Evolutionary conservation across 2,113 vertebrate species (phyloP).

Genomic region (Microtus oregoni): DNA sequence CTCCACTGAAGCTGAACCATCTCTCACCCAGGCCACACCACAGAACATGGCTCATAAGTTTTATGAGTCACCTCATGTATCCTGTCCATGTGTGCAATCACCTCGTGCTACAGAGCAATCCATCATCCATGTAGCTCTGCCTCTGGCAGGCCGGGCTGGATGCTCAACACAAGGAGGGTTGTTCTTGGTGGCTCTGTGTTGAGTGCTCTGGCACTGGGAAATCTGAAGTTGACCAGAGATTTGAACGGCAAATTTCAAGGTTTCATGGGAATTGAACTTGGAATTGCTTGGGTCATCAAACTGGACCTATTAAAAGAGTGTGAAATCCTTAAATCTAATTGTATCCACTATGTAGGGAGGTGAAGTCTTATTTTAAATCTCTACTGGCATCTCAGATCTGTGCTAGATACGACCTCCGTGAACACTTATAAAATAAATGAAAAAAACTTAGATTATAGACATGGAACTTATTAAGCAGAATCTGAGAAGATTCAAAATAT

Average conservation of each 20-base stretch:
- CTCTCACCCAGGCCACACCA: slow-evolving; percentile 68
- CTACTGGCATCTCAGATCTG: neutral
- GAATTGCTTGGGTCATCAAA: neutral
- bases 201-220: neutral
- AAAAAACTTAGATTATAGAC: neutral
- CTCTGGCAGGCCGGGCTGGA: neutral
- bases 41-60: slow-evolving; percentile 82
- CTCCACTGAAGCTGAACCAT: slow-evolving; percentile 82
- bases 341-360: neutral
- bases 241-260: neutral
- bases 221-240: neutral
- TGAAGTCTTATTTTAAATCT: neutral
- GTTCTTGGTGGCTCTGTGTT: neutral
- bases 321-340: neutral
- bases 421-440: slow-evolving; percentile 12
- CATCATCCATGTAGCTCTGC: slow-evolving; percentile 54
- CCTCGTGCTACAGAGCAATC: slow-evolving; percentile 66
- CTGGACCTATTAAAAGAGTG: neutral
- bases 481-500: neutral
- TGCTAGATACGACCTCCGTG: neutral
- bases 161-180: neutral
- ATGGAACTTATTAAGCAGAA: neutral
- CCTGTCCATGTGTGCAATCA: slow-evolving; percentile 49
- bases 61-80: slow-evolving; percentile 77
- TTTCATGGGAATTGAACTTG: slow-evolving; percentile 31